Percentiles rank a stretch among this genome's conserved stretches.
Evolutionary conservation across 2,797 vertebrate species (phyloP).

Genomic region (Perodicticus potto): DNA sequence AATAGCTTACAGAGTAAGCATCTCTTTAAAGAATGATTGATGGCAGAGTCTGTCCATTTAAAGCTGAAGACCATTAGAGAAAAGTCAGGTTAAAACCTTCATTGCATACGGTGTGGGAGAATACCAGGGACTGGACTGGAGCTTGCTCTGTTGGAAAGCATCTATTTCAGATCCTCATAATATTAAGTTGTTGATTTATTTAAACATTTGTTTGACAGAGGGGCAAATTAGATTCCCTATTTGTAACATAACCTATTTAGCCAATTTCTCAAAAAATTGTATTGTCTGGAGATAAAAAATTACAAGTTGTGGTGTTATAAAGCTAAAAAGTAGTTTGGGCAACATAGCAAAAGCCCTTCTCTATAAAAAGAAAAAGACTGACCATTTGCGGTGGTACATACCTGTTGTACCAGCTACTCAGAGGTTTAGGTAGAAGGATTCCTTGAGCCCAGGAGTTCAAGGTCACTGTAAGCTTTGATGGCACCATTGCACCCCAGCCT

Average conservation of each 20-base stretch:
- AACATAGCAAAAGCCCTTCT: too few species aligned
- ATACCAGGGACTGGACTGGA: not conserved
- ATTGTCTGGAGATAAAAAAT: not conserved
- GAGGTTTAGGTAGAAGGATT: too few species aligned
- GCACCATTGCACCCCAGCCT: too few species aligned
- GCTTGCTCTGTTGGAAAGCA: not conserved
- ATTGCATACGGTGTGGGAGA: not conserved
- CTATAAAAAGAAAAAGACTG: too few species aligned
- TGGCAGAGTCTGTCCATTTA: not conserved
- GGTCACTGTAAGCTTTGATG: too few species aligned
- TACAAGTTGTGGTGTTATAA: slow-evolving; percentile 40
- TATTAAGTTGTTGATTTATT: not conserved
- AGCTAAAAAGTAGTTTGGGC: not conserved
- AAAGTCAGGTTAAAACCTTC: not conserved
- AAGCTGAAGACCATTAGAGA: not conserved
- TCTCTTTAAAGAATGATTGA: slow-evolving; percentile 2
- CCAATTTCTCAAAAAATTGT: not conserved
- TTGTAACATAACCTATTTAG: not conserved
- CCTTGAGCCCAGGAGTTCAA: too few species aligned
- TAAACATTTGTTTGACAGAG: not conserved
- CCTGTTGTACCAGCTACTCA: too few species aligned
- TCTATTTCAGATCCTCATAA: not conserved
- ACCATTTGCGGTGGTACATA: too few species aligned
- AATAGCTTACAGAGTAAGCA: not conserved
- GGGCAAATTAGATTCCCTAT: not conserved